Base-by-base conservation (phyloP, 2,113 vertebrate species). In the Daphoenositta chrysoptera region DNA sequence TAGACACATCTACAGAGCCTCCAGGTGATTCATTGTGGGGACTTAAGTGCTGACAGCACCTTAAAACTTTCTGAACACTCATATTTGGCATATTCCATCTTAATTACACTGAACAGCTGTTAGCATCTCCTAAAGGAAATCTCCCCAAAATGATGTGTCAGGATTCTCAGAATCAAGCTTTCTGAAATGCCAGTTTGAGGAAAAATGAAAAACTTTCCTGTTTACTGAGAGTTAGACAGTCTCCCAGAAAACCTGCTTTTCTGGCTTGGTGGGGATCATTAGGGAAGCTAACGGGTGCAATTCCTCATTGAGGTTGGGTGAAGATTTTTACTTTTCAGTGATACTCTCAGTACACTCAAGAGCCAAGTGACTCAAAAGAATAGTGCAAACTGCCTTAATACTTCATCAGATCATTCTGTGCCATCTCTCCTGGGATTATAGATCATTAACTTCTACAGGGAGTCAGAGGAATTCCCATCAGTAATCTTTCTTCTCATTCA, bases 51-150 rank as follows among this genome's bases (percentile, higher is more conserved):
- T 88, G 58, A 86, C 27, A 77, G 30, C 23, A 86, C 48, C 31
- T 57, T 76, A 48, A 4, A 42, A 54, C 13, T 63, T 73, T 50
- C 79, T 50, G 39, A 95, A 83, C 73, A 88, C 39, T 86, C 21
- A 2, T 57, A 65, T 53, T 66, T 88, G 60, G 26, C 58, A 50
- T 88, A 80, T 73, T 88, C 51, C 5, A 17, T 61, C 69, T 77
- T 88, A 85, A 93, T 77, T 86, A 66, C 28, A 53, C n/a, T 45
- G 40, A 91, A 48, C 31, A 94, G 75, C 85, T 86, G 83, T 33
- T 58, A 95, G 22, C 63, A 86, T 66, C 40, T 80, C 66, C 83
- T 86, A 65, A 73, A 95, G 63, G 85, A 95, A 90, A 88, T 80
- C 28, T 87, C 65, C 40, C 39, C 21, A 80, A 57, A 92, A 64